Conservation (phyloP, 2,113 vertebrate genomes). For the Podocnemis expansa region DNA sequence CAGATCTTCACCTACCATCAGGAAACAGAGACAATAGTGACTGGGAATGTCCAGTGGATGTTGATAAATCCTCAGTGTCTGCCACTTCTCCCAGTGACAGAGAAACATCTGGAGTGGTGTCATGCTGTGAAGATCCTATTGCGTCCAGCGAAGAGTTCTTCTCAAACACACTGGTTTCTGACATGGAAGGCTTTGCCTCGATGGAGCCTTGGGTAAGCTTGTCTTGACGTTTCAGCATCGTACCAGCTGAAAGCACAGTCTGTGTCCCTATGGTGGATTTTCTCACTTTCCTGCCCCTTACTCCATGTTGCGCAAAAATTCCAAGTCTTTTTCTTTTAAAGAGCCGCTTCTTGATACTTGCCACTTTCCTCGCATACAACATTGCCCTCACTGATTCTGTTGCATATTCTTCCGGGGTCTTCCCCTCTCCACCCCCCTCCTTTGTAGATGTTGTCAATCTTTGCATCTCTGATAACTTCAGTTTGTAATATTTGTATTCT, state of each 20-base stretch:
- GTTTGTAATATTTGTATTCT: conserved; percentile 80
- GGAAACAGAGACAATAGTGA: conserved; percentile 26
- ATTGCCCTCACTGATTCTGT: conserved; percentile 69
- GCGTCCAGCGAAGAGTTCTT: not conserved
- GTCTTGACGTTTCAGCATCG: conserved; percentile 48
- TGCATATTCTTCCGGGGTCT: conserved; percentile 21
- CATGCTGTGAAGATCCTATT: not conserved
- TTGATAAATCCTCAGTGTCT: not conserved
- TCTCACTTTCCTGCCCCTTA: conserved; percentile 57
- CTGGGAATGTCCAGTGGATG: not conserved
- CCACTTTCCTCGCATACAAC: conserved; percentile 73
- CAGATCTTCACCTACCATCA: conserved; percentile 61
- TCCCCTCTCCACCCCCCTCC: conserved; percentile 31
- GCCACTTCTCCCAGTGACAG: not conserved
- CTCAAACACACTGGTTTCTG: not conserved
- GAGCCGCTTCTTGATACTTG: conserved; percentile 72
- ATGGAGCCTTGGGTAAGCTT: conserved; percentile 1
- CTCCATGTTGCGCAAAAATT: not conserved
- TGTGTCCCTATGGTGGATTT: conserved; percentile 65
- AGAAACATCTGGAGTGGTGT: not conserved
- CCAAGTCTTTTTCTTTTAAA: conserved; percentile 58
- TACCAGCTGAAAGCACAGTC: conserved; percentile 67
- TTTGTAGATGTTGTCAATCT: not conserved
- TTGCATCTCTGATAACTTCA: conserved; percentile 74
- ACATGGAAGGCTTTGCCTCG: not conserved